Evolutionary conservation across 2,797 vertebrate species (phyloP).

Genomic region (Hemitrygon akajei): DNA sequence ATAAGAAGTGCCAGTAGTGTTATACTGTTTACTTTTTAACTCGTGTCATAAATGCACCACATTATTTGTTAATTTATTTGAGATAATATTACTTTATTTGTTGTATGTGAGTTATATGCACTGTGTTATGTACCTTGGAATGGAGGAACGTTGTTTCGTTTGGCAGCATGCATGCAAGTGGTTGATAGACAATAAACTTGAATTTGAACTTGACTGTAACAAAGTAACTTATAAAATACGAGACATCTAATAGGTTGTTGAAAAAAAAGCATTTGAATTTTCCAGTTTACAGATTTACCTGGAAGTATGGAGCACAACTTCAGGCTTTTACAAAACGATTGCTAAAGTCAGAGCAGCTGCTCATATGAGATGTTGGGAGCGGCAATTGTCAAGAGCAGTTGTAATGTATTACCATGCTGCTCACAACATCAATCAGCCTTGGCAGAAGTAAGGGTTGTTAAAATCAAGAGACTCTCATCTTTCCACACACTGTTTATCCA

Average conservation of each 20-base stretch:
- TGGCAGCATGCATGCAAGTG: too few relatives aligned
- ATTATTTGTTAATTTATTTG: too few relatives aligned
- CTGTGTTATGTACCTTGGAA: too few relatives aligned
- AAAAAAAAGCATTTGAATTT: neutral
- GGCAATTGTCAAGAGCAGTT: neutral
- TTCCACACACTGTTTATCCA: neutral
- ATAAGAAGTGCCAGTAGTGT: too few relatives aligned
- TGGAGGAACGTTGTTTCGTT: too few relatives aligned
- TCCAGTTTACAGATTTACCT: neutral
- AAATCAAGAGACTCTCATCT: slow-evolving; percentile 3
- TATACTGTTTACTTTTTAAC: too few relatives aligned
- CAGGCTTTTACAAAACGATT: neutral
- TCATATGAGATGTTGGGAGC: neutral
- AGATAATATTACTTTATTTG: too few relatives aligned
- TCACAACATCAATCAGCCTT: slow-evolving; percentile 2
- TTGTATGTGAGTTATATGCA: too few relatives aligned
- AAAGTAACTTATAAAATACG: neutral
- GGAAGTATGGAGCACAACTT: slow-evolving; percentile 1
- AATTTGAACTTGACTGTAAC: neutral
- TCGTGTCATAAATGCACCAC: too few relatives aligned
- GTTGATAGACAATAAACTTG: too few relatives aligned
- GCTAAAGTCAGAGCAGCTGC: too few relatives aligned
- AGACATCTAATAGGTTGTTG: neutral
- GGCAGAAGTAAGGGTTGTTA: neutral
- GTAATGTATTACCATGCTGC: neutral